phyloP scores from a whole-genome alignment of 2,888 invertebrate species.

The Antheraea assamensis region DNA sequence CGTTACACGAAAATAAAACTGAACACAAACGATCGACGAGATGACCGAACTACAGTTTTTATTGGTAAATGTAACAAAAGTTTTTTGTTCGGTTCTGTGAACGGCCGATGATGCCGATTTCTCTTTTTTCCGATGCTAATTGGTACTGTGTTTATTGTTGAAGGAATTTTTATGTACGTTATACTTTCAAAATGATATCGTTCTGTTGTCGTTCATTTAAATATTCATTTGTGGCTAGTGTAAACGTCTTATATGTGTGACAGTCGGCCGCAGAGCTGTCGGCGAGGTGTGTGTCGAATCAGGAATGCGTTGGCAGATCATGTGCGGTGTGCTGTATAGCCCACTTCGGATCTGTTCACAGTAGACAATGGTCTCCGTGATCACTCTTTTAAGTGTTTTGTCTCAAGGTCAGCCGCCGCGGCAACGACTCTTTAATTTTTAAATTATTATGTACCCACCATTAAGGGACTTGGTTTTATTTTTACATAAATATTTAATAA shows the following conservation, averaged over 20 bases:
- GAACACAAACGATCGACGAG: constrained; percentile 46
- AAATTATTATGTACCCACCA: constrained; percentile 25
- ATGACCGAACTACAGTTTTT: constrained; percentile 40
- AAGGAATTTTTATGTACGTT: constrained; percentile 38
- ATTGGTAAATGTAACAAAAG: constrained; percentile 50
- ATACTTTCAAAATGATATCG: constrained; percentile 39
- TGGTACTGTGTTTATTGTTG: constrained; percentile 52
- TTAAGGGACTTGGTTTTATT: constrained; percentile 37
- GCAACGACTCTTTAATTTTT: constrained; percentile 39
- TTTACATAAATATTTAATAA: too few relatives aligned
- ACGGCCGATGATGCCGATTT: constrained; percentile 62
- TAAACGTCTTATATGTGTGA: constrained; percentile 36
- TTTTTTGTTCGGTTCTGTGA: constrained; percentile 58
- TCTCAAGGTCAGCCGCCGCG: constrained; percentile 58
- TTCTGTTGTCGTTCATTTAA: constrained; percentile 31
- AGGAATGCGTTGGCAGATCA: constrained; percentile 70
- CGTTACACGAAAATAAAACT: constrained; percentile 60
- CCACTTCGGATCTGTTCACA: constrained; percentile 45
- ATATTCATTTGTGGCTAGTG: constrained; percentile 36
- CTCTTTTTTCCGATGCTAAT: constrained; percentile 66
- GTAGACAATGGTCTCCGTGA: constrained; percentile 50
- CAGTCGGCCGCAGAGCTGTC: constrained; percentile 34
- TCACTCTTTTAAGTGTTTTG: constrained; percentile 58
- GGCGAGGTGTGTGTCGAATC: constrained; percentile 60
- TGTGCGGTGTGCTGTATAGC: constrained; percentile 43